phyloP scores from a whole-genome alignment of 2,797 vertebrate species.

The Acrossocheilus fasciatus region DNA sequence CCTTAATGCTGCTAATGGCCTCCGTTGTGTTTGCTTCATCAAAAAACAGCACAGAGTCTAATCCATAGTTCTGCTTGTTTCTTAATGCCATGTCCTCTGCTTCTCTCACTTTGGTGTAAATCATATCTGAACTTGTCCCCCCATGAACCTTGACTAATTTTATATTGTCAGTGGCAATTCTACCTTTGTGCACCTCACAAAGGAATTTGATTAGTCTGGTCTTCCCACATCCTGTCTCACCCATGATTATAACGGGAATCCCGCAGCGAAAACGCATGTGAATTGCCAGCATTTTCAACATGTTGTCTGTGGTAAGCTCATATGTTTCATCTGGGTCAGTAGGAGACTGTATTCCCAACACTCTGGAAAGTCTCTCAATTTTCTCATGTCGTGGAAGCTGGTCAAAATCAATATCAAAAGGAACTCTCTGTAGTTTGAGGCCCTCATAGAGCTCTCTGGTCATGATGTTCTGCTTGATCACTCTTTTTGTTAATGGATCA shows the following conservation, averaged over 20 bases:
- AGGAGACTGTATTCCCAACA: constrained; percentile 86
- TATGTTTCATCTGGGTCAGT: constrained; percentile 93
- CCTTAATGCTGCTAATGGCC: constrained; percentile 93
- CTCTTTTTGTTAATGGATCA: constrained; percentile 70
- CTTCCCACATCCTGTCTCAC: constrained; percentile 96
- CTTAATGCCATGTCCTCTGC: constrained; percentile 78
- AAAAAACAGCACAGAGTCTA: constrained; percentile 93
- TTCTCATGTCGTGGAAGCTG: constrained; percentile 83
- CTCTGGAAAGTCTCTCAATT: constrained; percentile 85
- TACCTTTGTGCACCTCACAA: constrained; percentile 82
- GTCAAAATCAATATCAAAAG: constrained; percentile 91
- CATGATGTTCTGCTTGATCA: constrained; percentile 89
- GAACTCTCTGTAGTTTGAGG: constrained; percentile 84
- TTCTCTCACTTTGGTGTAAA: constrained; percentile 85
- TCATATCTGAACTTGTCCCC: constrained; percentile 87
- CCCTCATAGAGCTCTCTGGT: constrained; percentile 77
- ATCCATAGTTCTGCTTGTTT: constrained; percentile 78
- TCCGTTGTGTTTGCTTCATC: constrained; percentile 97
- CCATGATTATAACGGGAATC: constrained; percentile 97
- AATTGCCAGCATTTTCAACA: constrained; percentile 93
- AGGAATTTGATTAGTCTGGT: constrained; percentile 92
- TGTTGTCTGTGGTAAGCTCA: constrained; percentile 93
- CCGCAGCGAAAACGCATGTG: constrained; percentile 96
- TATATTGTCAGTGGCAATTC: constrained; percentile 82
- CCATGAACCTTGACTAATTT: constrained; percentile 95